Evolutionary conservation across 2,113 vertebrate species (phyloP).

Genomic region (Grammomys dolichurus): DNA sequence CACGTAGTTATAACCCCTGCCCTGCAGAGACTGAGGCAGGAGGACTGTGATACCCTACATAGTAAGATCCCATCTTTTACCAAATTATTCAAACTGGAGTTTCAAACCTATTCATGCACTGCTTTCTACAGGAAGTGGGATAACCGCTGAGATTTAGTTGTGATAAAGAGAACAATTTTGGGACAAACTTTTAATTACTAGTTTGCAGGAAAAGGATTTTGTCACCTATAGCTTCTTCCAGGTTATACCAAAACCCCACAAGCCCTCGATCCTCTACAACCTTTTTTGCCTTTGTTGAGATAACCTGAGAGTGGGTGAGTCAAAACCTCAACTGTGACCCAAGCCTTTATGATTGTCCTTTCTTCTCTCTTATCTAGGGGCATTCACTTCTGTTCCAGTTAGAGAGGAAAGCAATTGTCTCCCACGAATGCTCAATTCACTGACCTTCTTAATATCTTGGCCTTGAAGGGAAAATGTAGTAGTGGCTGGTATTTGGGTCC

Average conservation of each 20-base stretch:
- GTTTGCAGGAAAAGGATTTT: accelerated
- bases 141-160: background rate
- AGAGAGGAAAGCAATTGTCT: accelerated
- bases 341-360: background rate
- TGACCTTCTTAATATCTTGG: accelerated
- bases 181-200: background rate
- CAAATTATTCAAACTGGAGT: background rate
- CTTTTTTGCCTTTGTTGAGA: background rate
- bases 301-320: accelerated
- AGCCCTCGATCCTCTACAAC: accelerated
- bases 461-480: background rate
- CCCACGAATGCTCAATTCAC: background rate
- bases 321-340: background rate
- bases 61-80: background rate
- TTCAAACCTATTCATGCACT: background rate
- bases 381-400: accelerated
- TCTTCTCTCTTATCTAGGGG: background rate
- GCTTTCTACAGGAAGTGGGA: background rate
- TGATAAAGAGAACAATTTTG: background rate
- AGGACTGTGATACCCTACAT: background rate
- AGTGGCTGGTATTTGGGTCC: background rate
- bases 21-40: background rate
- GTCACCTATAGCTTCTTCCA: no score
- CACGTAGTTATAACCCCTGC: background rate
- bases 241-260: background rate